Conservation (phyloP, 2,113 vertebrate species). For the Atlantisia rogersi region DNA sequence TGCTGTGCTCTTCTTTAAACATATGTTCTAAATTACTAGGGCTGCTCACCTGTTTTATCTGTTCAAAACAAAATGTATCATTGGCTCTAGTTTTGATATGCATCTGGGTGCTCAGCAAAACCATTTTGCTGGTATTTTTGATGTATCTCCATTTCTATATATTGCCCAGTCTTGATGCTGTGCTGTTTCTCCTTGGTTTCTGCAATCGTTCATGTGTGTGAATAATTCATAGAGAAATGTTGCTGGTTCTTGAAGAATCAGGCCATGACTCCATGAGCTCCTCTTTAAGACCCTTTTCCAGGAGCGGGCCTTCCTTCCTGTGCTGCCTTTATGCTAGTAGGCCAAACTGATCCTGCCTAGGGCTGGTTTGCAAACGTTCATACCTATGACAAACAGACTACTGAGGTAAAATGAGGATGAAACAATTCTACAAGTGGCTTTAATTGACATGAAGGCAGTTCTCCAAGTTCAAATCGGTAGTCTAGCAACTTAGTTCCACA, state of each 20-base stretch:
- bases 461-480: not conserved
- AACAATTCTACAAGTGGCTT: not conserved
- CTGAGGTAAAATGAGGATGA: conserved; percentile 11
- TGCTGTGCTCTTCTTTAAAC: not conserved
- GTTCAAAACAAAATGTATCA: not conserved
- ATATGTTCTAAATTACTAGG: not conserved
- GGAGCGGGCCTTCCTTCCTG: not conserved
- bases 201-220: not conserved
- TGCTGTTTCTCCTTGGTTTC: not conserved
- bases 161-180: not conserved
- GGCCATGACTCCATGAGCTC: not conserved
- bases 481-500: not conserved
- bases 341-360: not conserved
- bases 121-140: not conserved
- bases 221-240: not conserved
- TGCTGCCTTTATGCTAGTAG: not conserved
- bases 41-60: not conserved
- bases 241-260: not conserved
- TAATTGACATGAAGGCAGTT: not conserved
- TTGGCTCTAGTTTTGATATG: rapidly evolving
- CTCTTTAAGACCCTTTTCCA: not conserved
- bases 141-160: not conserved
- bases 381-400: not conserved
- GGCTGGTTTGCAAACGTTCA: not conserved
- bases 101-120: not conserved